A percentile compares a stretch with the other conserved stretches of the same genome.
Conservation (phyloP, 2,113 vertebrate genomes). For the Burhinus bistriatus region DNA sequence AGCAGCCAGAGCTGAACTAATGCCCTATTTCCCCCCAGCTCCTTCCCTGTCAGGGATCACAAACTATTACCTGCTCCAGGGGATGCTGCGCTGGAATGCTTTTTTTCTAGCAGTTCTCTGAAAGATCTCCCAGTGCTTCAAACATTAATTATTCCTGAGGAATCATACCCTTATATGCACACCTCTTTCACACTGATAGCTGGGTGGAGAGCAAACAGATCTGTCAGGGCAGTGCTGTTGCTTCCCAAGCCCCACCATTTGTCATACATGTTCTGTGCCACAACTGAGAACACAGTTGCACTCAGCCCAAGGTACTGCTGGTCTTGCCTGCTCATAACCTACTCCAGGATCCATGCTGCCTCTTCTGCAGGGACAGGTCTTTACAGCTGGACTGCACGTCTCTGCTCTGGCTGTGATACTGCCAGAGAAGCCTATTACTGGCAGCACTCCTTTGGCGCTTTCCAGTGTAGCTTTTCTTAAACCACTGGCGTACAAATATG, state of each 20-base stretch:
- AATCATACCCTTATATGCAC: neutral
- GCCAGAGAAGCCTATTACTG: neutral
- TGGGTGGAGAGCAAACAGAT: neutral
- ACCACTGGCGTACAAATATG: neutral
- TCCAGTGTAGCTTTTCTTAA: neutral
- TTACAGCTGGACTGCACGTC: neutral
- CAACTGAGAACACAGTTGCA: accelerated
- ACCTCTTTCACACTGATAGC: neutral
- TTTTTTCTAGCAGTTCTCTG: neutral
- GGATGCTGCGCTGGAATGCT: neutral
- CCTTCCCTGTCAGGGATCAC: neutral
- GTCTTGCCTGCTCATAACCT: neutral
- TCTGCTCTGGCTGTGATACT: neutral
- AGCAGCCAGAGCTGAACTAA: neutral
- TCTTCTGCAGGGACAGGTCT: neutral
- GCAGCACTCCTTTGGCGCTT: neutral
- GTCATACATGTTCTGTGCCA: accelerated
- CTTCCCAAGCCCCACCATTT: neutral
- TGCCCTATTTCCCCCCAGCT: neutral
- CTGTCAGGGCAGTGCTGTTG: neutral
- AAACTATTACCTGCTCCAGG: neutral
- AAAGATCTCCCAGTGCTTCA: neutral
- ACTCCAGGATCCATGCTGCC: neutral
- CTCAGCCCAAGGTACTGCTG: neutral
- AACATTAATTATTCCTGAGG: neutral